Evolutionary conservation across 2,888 invertebrate species (phyloP), one percentile per base, ranked within the genome.

Genomic region (Lacanobia oleracea): DNA sequence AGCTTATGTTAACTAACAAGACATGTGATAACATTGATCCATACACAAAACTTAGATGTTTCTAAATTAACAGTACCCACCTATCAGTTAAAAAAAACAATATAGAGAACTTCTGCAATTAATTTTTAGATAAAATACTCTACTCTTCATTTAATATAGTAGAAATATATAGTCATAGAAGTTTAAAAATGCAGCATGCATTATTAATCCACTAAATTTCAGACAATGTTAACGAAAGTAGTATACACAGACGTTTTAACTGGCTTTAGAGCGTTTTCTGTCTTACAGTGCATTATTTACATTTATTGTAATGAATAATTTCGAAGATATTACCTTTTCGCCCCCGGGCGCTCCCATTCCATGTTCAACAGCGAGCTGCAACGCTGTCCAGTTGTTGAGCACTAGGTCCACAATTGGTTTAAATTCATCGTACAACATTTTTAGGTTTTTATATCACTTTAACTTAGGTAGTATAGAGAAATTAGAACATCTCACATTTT

Each of bases 341-440:
- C 97, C 97, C 84, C 97, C 97, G 27, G 97, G 96, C 33, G 97
- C 97, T 48, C 97, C 97, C 97, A 97, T 97, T 82, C 97, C 97
- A 96, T 98, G 97, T 91, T 98, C 97, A 0, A 98, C 97, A 48
- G 97, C 97, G 43, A 98, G 91, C 85, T 97, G 97, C 43, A 98
- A 90, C 8, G 97, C 97, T 23, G 97, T 97, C 98, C 98, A 98
- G 88, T 97, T 97, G 86, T 97, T 97, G 72, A 98, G 96, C 61
- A 98, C 96, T 86, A 97, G 96, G 88, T 97, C 97, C 10, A 98
- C 97, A 81, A 97, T 94, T 72, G 96, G 94, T 79, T 96, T 96
- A 88, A 97, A 97, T 56, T 95, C 93, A 85, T 96, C 96, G 89
- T 95, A 95, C 79, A 95, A 88, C 95, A 95, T 95, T 67, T 67